Evolutionary conservation across 23 tunicate species (phyloP), one percentile per base, ranked within the genome.

Genomic region (Trididemnum nubilum): DNA sequence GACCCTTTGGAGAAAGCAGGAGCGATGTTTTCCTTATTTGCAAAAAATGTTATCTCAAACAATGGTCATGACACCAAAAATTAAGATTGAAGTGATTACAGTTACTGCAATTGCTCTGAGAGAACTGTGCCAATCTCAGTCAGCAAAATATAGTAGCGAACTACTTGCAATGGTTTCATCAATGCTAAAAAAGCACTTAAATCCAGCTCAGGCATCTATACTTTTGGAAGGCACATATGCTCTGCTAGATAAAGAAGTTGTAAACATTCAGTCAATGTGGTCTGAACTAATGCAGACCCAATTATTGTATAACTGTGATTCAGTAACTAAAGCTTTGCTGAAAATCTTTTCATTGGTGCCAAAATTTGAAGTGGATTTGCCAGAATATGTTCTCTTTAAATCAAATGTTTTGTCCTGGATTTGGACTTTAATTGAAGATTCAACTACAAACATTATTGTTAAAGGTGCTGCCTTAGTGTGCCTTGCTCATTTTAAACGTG

Each of bases 1-100:
- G 0, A 39, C 83, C 15, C 36, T 89, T 64, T 89, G 94, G 94
- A 35, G 71, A 35, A 72, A 57, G 26, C 94, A 89, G 44, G 79
- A 78, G 25, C 83, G 88, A 0, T 83, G 88, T 40, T 89, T 83
- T 83, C 94, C 94, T 36, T 79, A 76, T 38, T 51, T 89, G 34
- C 88, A 76, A 21, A 72, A 71, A 78, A 78, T 78, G 74, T 26
- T 89, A 19, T 18, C 75, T 1, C 65, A 76, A 40, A 39, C 49
- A 22, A 15, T 60, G 12, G 36, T 23, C 18, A 18, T 67, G 21
- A 51, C 57, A 30, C 27, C 35, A 39, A 21, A 33, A 1, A 12
- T 23, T 12, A 60, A 83, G 35, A 78, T 23, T 33, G 80, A 83
- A 40, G 23, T 65, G 35, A 33, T 64, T 24, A 51, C 72, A 22